Evolutionary conservation across 2,888 invertebrate species (phyloP).

Genomic region (Drosophila ustulata): DNA sequence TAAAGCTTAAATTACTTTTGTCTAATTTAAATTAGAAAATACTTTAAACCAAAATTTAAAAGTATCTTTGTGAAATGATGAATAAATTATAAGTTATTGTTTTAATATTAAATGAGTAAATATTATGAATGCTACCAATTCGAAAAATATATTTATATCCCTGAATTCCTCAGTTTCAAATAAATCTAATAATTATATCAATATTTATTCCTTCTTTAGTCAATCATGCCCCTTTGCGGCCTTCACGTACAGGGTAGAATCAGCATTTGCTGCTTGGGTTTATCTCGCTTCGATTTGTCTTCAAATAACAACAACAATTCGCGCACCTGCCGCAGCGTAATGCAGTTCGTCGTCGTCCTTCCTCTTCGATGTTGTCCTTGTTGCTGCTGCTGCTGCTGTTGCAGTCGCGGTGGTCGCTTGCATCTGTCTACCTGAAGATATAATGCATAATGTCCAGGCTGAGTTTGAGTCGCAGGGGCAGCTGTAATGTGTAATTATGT

Average conservation of each 20-base stretch:
- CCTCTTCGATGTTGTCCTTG: background rate
- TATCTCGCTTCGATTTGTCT: constrained; percentile 59
- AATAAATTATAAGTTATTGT: too few species aligned
- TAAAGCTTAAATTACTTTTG: too few species aligned
- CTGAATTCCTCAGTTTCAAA: too few species aligned
- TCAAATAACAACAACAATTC: constrained; percentile 62
- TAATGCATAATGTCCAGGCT: constrained; percentile 15
- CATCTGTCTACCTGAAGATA: constrained; percentile 56
- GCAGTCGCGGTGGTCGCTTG: constrained; percentile 42
- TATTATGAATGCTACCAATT: too few species aligned
- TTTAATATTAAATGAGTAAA: too few species aligned
- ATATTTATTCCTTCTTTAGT: too few species aligned
- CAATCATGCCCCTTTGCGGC: background rate
- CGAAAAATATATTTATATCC: too few species aligned
- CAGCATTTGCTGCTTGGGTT: constrained; percentile 32
- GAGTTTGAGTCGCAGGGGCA: constrained; percentile 19
- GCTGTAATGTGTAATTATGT: constrained; percentile 50
- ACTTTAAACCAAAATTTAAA: too few species aligned
- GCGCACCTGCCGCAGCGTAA: constrained; percentile 69
- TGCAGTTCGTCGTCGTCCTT: constrained; percentile 14
- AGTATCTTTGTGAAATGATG: too few species aligned
- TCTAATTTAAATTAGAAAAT: too few species aligned
- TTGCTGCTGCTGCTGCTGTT: constrained; percentile 18
- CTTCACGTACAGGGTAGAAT: constrained; percentile 30
- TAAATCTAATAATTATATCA: too few species aligned